Evolutionary conservation across 2,888 invertebrate genomes (phyloP).

Genomic region (Pseudococcus longispinus): DNA sequence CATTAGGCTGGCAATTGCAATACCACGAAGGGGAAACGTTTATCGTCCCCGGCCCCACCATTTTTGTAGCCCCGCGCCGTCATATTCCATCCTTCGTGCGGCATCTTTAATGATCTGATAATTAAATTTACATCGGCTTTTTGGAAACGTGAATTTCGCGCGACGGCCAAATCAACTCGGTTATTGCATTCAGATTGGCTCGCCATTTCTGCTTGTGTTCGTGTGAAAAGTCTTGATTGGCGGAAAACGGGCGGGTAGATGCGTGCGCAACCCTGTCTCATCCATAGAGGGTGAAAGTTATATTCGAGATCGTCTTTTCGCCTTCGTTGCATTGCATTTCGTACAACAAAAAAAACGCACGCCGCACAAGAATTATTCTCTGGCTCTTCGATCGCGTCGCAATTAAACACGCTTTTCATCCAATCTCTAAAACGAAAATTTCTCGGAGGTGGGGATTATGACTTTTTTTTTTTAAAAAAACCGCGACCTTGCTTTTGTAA

Average conservation of each 20-base stretch:
- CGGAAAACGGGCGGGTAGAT: constrained; percentile 57
- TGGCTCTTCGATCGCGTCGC: not conserved
- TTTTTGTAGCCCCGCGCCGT: constrained; percentile 25
- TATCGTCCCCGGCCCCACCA: constrained; percentile 45
- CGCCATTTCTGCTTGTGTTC: constrained; percentile 44
- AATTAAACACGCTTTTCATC: not conserved
- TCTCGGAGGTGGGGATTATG: not conserved
- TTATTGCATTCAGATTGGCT: constrained; percentile 51
- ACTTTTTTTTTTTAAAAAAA: not conserved
- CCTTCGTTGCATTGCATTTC: not conserved
- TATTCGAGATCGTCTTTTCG: constrained; percentile 31
- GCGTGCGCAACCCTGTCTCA: constrained; percentile 53
- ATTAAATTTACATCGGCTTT: constrained; percentile 58
- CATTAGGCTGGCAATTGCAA: constrained; percentile 56
- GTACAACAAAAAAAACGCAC: not conserved
- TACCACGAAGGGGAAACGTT: constrained; percentile 57
- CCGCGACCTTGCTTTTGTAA: not conserved
- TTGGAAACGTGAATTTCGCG: constrained; percentile 53
- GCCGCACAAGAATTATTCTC: not conserved
- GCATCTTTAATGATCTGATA: constrained; percentile 58
- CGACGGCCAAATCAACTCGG: constrained; percentile 53
- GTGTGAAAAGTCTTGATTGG: constrained; percentile 58
- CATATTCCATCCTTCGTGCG: constrained; percentile 6
- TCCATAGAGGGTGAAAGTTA: constrained; percentile 54
- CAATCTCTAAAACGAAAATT: not conserved